phyloP scores from a whole-genome alignment of 2,888 invertebrate species.

The Xanthia togata region DNA sequence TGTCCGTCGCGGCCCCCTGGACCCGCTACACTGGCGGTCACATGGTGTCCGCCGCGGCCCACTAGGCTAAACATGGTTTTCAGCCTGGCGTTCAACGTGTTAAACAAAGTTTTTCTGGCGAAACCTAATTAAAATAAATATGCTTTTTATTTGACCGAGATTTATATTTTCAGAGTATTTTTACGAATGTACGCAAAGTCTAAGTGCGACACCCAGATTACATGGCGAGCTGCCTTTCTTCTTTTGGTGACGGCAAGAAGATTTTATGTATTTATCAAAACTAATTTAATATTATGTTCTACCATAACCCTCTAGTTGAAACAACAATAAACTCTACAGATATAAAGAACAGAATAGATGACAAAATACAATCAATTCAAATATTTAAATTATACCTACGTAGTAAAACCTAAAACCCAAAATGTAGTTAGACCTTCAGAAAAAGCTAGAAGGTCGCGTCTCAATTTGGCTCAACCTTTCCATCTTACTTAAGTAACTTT shows the following conservation, averaged over 20 bases:
- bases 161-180: too few species aligned
- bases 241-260: neutral
- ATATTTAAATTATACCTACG: neutral
- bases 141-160: too few species aligned
- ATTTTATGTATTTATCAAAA: neutral
- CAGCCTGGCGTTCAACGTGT: too few species aligned
- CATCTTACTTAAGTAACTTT: constrained; percentile 32
- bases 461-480: constrained; percentile 17
- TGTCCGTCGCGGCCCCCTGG: too few species aligned
- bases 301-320: neutral
- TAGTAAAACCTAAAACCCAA: neutral
- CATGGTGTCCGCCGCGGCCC: too few species aligned
- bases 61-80: too few species aligned
- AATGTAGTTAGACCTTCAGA: neutral
- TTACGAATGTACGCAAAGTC: too few species aligned
- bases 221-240: too few species aligned
- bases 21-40: too few species aligned
- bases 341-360: neutral
- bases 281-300: neutral
- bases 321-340: neutral
- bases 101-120: too few species aligned
- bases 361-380: neutral
- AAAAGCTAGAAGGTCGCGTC: constrained; percentile 20
- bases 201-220: too few species aligned
- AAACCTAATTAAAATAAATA: too few species aligned